A percentile compares a stretch with the other conserved stretches of the same genome.
phyloP scores from a whole-genome alignment of 1,140 invertebrate genomes.

The Mizuhopecten yessoensis region DNA sequence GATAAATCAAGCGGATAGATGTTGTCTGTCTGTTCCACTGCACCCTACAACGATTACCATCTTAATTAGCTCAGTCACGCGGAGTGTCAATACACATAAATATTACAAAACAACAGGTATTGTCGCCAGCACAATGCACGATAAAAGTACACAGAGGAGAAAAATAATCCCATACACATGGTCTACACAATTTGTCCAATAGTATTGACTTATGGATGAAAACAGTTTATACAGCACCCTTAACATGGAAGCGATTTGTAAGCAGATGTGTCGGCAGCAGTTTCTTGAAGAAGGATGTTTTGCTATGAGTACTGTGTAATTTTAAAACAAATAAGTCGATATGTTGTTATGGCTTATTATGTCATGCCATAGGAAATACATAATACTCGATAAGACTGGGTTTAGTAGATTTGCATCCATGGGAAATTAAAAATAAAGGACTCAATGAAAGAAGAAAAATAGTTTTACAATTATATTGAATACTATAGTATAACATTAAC shows the following conservation, averaged over 20 bases:
- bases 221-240: not conserved
- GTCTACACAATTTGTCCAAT: not conserved
- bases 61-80: conserved; percentile 32
- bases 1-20: conserved; percentile 16
- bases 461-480: no score
- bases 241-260: not conserved
- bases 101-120: not conserved
- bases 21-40: not conserved
- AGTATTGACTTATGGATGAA: not conserved
- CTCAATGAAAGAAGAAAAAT: no score
- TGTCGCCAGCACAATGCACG: not conserved
- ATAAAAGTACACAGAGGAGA: not conserved
- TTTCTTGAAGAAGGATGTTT: not conserved
- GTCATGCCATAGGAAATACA: no score
- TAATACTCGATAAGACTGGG: no score
- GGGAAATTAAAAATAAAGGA: no score
- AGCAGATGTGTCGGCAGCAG: not conserved
- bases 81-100: conserved; percentile 34
- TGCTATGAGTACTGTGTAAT: no score
- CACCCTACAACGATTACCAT: not conserved
- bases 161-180: not conserved
- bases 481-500: no score
- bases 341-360: no score
- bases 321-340: no score
- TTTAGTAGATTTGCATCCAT: no score